Evolutionary conservation across 2,888 invertebrate genomes (phyloP).

Genomic region (Desoria tigrina): DNA sequence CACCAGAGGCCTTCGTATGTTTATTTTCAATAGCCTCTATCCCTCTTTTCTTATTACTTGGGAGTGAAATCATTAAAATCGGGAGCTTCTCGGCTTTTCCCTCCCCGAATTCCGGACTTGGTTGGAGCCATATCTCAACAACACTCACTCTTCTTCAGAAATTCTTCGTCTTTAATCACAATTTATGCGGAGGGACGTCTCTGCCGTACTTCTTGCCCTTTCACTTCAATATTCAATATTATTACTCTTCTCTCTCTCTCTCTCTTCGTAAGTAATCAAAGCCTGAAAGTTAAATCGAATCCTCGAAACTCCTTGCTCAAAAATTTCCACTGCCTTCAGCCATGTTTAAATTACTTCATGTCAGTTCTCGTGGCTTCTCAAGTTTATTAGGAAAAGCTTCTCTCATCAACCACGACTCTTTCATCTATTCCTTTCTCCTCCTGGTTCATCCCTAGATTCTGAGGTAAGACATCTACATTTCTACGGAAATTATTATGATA

Average conservation of each 20-base stretch:
- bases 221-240: slow-evolving; percentile 8
- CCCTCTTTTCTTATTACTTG: too few relatives aligned
- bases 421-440: slow-evolving; percentile 5
- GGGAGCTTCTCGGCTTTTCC: too few relatives aligned
- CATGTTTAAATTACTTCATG: slow-evolving; percentile 9
- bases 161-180: slow-evolving; percentile 7
- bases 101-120: too few relatives aligned
- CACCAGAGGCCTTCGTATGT: too few relatives aligned
- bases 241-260: neutral
- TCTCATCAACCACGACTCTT: slow-evolving; percentile 12
- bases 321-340: slow-evolving; percentile 4
- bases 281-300: neutral
- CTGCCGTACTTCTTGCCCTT: neutral
- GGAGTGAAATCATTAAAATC: too few relatives aligned
- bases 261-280: slow-evolving; percentile 4
- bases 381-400: slow-evolving; percentile 9
- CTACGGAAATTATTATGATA: too few relatives aligned
- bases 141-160: neutral
- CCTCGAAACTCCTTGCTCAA: neutral
- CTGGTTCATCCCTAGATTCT: too few relatives aligned
- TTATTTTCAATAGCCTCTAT: too few relatives aligned
- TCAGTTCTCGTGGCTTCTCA: slow-evolving; percentile 6
- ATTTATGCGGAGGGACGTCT: slow-evolving; percentile 8
- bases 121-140: neutral
- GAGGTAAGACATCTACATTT: too few relatives aligned